Evolutionary conservation across 2,113 vertebrate genomes (phyloP).

Genomic region (Pterocles gutturalis): DNA sequence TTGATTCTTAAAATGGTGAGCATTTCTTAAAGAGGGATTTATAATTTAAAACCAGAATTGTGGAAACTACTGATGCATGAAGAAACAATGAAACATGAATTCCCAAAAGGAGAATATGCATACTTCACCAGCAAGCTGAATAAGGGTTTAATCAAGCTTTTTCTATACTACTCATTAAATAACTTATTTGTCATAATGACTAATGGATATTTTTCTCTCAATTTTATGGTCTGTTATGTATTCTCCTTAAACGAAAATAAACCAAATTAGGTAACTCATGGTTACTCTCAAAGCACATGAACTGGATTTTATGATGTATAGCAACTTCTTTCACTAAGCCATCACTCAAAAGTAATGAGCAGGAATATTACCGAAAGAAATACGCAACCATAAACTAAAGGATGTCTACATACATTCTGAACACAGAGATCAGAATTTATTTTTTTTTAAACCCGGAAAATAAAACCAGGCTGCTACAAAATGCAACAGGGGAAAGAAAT

Average conservation of each 20-base stretch:
- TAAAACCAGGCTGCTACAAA: conserved; percentile 68
- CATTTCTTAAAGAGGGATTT: conserved; percentile 71
- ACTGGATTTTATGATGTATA: conserved; percentile 78
- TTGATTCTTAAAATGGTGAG: conserved; percentile 77
- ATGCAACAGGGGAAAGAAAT: conserved; percentile 66
- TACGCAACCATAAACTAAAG: conserved; percentile 64
- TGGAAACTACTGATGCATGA: conserved; percentile 74
- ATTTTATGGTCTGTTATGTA: conserved; percentile 69
- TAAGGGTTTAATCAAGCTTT: conserved; percentile 72
- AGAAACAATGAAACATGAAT: conserved; percentile 73
- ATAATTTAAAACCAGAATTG: conserved; percentile 69
- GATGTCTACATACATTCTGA: conserved; percentile 68
- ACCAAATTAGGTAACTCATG: conserved; percentile 75
- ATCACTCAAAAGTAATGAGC: conserved; percentile 69
- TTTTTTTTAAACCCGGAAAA: conserved; percentile 64
- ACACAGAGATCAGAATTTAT: conserved; percentile 52
- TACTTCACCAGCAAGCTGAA: conserved; percentile 75
- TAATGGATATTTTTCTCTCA: conserved; percentile 72
- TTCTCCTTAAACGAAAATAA: conserved; percentile 78
- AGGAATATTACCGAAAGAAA: conserved; percentile 72
- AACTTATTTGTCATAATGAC: conserved; percentile 72
- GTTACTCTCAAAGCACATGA: conserved; percentile 73
- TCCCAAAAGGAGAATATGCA: conserved; percentile 67
- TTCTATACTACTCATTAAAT: conserved; percentile 65
- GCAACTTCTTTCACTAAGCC: conserved; percentile 76